Evolutionary conservation across 2,113 vertebrate species (phyloP).

Genomic region (Patagioenas fasciata): DNA sequence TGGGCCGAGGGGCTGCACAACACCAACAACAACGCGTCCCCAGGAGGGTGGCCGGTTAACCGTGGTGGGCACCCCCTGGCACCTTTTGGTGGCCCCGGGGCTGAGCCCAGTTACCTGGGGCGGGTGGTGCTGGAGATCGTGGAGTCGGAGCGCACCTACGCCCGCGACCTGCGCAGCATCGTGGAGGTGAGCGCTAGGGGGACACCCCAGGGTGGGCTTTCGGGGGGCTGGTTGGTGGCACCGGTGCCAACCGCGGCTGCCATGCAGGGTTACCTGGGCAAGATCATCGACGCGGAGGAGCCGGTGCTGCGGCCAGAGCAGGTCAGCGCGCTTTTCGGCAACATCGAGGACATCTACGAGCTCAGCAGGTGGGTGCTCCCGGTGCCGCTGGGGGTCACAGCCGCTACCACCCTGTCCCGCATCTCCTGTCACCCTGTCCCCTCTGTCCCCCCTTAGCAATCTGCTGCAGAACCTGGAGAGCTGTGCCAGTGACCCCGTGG

Average conservation of each 20-base stretch:
- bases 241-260: background rate
- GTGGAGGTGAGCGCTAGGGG: slow-evolving; percentile 82
- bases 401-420: rapidly evolving
- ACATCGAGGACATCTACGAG: slow-evolving; percentile 96
- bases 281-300: slow-evolving; percentile 88
- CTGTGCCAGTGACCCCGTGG: slow-evolving; percentile 90
- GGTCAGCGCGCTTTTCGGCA: slow-evolving; percentile 92
- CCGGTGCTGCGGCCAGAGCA: slow-evolving; percentile 90
- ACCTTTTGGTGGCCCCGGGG: slow-evolving; percentile 72
- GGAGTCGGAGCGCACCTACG: slow-evolving; percentile 93
- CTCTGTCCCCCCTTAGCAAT: slow-evolving; percentile 73
- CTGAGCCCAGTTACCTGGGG: slow-evolving; percentile 88
- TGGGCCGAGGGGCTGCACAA: slow-evolving; percentile 61
- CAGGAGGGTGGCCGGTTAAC: slow-evolving; percentile 8
- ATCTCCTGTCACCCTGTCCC: background rate
- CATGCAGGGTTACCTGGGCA: slow-evolving; percentile 90
- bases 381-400: too few species aligned
- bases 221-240: background rate
- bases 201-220: rapidly evolving
- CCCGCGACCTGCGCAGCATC: slow-evolving; percentile 90
- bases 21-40: slow-evolving; percentile 71
- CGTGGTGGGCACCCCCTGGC: slow-evolving; percentile 40
- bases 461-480: slow-evolving; percentile 90
- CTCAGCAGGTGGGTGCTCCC: slow-evolving; percentile 86
- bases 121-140: slow-evolving; percentile 94